These are phyloP conservation scores for Spialia ferax DNA, from an alignment of 2,888 invertebrate genomes.

Conservation along the genomic window DNA sequence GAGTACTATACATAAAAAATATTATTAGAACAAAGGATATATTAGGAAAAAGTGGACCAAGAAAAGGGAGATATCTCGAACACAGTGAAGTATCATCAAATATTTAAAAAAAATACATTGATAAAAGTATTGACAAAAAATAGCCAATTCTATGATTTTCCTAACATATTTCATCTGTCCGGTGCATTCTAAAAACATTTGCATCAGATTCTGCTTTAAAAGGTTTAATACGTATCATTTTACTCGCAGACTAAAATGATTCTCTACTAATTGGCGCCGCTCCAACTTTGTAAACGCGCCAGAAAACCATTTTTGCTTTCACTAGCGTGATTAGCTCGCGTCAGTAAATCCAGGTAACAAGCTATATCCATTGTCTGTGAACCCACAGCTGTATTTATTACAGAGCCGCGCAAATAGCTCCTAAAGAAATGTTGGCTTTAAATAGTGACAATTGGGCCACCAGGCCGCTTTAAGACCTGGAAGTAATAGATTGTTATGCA, in stretches of 20 bases:
- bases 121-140: background rate
- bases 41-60: too few relatives aligned
- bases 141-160: too few relatives aligned
- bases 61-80: too few relatives aligned
- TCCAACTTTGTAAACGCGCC: constrained; percentile 27
- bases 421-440: constrained; percentile 35
- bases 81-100: too few relatives aligned
- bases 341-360: constrained; percentile 49
- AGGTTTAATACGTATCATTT: constrained; percentile 2
- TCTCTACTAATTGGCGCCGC: constrained; percentile 21
- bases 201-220: background rate
- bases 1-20: too few relatives aligned
- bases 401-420: constrained; percentile 6
- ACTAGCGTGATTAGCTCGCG: constrained; percentile 42
- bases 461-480: background rate
- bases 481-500: constrained; percentile 36
- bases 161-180: background rate
- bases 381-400: constrained; percentile 4
- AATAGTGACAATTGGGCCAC: constrained; percentile 36
- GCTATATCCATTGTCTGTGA: constrained; percentile 32
- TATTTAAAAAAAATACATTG: too few relatives aligned
- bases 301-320: constrained; percentile 42
- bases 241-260: background rate
- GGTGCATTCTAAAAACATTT: background rate
- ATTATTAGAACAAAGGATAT: too few relatives aligned